Percentiles rank a stretch among this genome's conserved stretches.
Conservation (phyloP, 1,140 invertebrate species). For the Penaeus indicus region DNA sequence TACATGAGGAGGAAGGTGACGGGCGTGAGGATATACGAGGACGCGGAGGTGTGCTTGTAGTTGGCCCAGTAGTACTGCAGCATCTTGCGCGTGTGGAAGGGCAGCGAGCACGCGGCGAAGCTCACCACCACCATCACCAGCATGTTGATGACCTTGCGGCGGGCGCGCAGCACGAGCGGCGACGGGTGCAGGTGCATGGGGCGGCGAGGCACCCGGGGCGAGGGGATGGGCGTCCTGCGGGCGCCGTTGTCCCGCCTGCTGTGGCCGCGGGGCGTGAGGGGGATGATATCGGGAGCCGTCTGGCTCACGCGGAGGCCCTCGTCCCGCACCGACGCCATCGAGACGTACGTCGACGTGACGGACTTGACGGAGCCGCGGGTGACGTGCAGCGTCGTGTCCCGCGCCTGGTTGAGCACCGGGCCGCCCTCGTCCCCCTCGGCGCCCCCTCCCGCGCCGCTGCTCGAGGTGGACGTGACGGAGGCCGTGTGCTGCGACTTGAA, state of each 20-base stretch:
- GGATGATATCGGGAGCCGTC: constrained; percentile 33
- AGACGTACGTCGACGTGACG: constrained; percentile 49
- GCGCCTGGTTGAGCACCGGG: not conserved
- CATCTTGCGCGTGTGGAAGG: constrained; percentile 71
- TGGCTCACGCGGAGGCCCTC: constrained; percentile 39
- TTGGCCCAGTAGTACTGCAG: constrained; percentile 69
- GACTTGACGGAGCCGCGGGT: constrained; percentile 50
- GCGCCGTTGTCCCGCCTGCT: not conserved
- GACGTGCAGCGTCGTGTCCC: constrained; percentile 15
- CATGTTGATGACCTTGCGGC: constrained; percentile 71
- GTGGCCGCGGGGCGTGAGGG: constrained; percentile 25
- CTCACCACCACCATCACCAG: constrained; percentile 70
- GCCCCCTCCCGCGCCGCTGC: constrained; percentile 22
- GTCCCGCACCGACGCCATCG: constrained; percentile 22
- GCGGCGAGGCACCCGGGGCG: constrained; percentile 27
- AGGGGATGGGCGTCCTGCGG: constrained; percentile 1
- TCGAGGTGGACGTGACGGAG: constrained; percentile 49
- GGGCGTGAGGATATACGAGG: constrained; percentile 83
- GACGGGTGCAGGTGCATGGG: constrained; percentile 59
- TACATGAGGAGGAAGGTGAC: constrained; percentile 87
- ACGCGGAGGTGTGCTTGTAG: constrained; percentile 78
- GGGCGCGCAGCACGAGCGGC: constrained; percentile 68
- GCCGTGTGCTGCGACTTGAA: constrained; percentile 56
- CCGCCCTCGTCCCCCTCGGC: not conserved
- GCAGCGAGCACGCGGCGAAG: constrained; percentile 72